Conservation (phyloP, 2,888 invertebrate species). For the Phaonia tiefii region DNA sequence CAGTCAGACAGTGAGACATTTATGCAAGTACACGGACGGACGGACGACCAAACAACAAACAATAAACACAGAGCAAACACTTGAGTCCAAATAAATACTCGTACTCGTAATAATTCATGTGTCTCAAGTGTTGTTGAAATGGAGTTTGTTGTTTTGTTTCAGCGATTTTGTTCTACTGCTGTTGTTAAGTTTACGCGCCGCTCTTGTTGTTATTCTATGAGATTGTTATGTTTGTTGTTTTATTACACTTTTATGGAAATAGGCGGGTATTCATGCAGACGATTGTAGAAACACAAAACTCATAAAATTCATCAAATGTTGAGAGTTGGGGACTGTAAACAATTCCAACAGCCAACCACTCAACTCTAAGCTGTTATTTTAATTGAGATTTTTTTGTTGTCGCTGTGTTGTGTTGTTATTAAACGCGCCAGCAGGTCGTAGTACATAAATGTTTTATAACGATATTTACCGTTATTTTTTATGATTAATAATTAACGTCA, state of each 20-base stretch:
- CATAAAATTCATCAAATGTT: constrained; percentile 11
- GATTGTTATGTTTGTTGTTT: constrained; percentile 50
- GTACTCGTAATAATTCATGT: constrained; percentile 73
- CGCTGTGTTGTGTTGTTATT: too few relatives aligned
- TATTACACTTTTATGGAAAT: constrained; percentile 31
- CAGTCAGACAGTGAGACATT: too few relatives aligned
- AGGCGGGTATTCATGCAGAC: constrained; percentile 20
- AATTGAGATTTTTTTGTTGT: constrained; percentile 34
- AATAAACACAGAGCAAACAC: constrained; percentile 61
- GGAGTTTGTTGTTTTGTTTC: constrained; percentile 67
- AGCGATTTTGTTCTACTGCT: constrained; percentile 39
- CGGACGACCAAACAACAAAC: constrained; percentile 7
- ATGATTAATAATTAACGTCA: constrained; percentile 51
- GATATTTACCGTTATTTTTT: constrained; percentile 53
- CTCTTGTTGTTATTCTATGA: not conserved
- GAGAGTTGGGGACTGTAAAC: constrained; percentile 3
- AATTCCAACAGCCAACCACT: constrained; percentile 1
- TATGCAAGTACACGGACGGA: too few relatives aligned
- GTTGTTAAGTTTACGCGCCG: constrained; percentile 13
- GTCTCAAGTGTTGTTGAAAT: constrained; percentile 76
- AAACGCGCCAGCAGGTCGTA: not conserved
- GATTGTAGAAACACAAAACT: constrained; percentile 24
- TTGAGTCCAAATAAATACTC: constrained; percentile 73
- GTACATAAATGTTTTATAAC: constrained; percentile 32
- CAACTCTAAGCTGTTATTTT: constrained; percentile 41